Evolutionary conservation across 2,113 vertebrate species (phyloP).

Genomic region (Bos javanicus): DNA sequence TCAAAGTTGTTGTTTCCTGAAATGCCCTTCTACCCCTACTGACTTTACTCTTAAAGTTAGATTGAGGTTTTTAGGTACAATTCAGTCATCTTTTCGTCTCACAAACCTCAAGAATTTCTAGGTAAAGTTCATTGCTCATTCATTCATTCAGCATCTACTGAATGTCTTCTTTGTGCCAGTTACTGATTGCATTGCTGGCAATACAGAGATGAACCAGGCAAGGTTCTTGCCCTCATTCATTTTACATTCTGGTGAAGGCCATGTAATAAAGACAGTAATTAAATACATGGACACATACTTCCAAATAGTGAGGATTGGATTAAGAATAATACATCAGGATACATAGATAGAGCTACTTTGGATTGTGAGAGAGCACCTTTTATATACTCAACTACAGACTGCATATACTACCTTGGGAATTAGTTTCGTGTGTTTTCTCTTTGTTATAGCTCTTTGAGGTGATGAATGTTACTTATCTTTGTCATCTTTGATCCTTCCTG

Average conservation of each 20-base stretch:
- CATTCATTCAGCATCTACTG: neutral
- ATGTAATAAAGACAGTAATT: neutral
- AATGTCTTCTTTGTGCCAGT: neutral
- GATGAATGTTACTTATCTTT: neutral
- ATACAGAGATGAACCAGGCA: neutral
- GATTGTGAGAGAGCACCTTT: neutral
- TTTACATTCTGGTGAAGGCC: neutral
- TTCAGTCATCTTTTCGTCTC: neutral
- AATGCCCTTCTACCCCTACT: neutral
- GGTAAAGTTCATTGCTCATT: neutral
- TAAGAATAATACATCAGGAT: neutral
- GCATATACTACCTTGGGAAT: neutral
- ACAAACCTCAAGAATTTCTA: neutral
- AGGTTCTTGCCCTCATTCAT: neutral
- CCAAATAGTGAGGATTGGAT: neutral
- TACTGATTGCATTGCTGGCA: neutral
- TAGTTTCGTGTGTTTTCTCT: neutral
- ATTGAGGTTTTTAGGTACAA: neutral
- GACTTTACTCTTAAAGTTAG: neutral
- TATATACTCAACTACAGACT: neutral
- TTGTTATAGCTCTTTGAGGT: neutral
- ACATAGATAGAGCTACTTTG: neutral
- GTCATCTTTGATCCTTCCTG: neutral
- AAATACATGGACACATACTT: neutral
- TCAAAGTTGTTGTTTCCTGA: neutral